phyloP scores from a whole-genome alignment of 2,797 vertebrate species.

The Heliangelus exortis region DNA sequence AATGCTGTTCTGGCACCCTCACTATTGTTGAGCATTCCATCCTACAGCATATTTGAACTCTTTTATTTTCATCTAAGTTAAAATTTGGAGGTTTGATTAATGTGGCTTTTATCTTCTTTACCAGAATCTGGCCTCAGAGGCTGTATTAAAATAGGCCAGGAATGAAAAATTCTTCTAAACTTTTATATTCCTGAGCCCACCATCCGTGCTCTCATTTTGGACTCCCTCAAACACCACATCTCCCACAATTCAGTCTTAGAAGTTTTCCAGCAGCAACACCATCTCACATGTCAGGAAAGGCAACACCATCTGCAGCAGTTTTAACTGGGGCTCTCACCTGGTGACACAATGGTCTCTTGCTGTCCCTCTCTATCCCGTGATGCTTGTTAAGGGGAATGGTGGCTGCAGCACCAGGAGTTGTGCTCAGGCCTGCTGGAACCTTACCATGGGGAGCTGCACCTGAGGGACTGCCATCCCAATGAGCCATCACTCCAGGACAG shows the following conservation, averaged over 20 bases:
- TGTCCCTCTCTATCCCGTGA: neutral
- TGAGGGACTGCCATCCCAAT: neutral
- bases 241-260: neutral
- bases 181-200: neutral
- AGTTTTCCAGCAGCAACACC: neutral
- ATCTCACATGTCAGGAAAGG: neutral
- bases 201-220: fast-evolving
- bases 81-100: conserved; percentile 6
- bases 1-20: neutral
- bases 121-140: neutral
- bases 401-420: neutral
- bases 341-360: neutral
- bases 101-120: neutral
- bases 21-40: neutral
- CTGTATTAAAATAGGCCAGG: neutral
- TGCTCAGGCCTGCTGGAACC: neutral
- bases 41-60: neutral
- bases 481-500: neutral
- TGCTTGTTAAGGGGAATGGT: neutral
- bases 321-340: neutral
- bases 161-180: neutral
- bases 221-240: fast-evolving
- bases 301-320: neutral
- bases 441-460: neutral
- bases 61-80: conserved; percentile 24